Evolutionary conservation across 2,113 vertebrate genomes (phyloP).

Genomic region (Cottus gobio): DNA sequence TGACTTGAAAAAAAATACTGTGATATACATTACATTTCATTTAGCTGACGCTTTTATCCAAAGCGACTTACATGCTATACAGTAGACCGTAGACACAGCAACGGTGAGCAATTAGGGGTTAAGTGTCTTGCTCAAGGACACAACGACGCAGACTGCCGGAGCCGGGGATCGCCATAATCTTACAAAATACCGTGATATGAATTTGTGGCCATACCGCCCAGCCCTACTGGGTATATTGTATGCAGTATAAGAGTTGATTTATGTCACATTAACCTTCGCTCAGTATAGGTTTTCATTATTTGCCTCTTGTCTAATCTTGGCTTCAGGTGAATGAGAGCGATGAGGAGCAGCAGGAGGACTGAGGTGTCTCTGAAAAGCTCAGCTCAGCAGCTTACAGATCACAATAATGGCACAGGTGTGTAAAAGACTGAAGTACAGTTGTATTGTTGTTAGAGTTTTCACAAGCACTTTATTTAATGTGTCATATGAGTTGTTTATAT

Average conservation of each 20-base stretch:
- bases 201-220: too few relatives aligned
- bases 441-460: neutral
- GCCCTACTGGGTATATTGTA: neutral
- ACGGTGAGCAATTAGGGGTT: too few relatives aligned
- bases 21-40: too few relatives aligned
- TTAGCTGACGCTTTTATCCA: too few relatives aligned
- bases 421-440: neutral
- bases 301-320: neutral
- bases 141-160: too few relatives aligned
- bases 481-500: neutral
- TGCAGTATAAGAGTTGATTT: neutral
- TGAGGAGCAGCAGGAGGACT: conserved; percentile 87
- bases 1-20: too few relatives aligned
- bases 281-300: neutral
- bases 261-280: neutral
- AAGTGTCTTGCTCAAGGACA: too few relatives aligned
- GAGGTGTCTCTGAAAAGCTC: conserved; percentile 83
- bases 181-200: too few relatives aligned
- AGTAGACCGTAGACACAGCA: too few relatives aligned
- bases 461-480: neutral
- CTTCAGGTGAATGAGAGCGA: conserved; percentile 84
- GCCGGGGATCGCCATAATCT: too few relatives aligned
- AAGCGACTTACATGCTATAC: too few relatives aligned
- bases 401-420: conserved; percentile 85
- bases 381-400: conserved; percentile 80